Percentiles rank a stretch among this genome's conserved stretches.
These are phyloP conservation scores for Disparrhopalites patrizii DNA, from an alignment of 2,888 invertebrate species.

Conservation along the genomic window DNA sequence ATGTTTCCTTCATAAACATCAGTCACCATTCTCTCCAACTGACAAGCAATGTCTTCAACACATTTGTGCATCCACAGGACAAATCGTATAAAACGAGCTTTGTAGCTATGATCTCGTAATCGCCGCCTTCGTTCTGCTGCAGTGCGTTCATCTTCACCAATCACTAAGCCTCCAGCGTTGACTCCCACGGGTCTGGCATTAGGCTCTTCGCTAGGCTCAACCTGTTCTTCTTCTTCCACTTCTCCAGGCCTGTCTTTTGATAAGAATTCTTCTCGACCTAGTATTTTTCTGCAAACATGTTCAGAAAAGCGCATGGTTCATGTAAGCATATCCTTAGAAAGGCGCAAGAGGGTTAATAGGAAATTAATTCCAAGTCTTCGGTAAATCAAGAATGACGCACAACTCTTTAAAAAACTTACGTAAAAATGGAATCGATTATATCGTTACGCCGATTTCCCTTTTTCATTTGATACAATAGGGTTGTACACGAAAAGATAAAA, in stretches of 20 bases:
- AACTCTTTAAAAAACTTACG: slow-evolving; percentile 30
- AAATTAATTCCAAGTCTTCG: background rate
- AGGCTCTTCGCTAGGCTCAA: slow-evolving; percentile 26
- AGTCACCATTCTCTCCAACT: slow-evolving; percentile 45
- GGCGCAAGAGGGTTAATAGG: background rate
- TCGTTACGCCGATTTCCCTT: slow-evolving; percentile 42
- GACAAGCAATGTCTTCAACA: slow-evolving; percentile 47
- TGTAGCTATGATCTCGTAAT: slow-evolving; percentile 42
- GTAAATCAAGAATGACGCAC: background rate
- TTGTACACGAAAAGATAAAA: slow-evolving; percentile 40
- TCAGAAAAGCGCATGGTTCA: too few relatives aligned
- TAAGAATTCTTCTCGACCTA: slow-evolving; percentile 45
- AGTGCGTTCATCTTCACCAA: slow-evolving; percentile 32
- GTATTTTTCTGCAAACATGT: slow-evolving; percentile 43
- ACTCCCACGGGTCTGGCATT: slow-evolving; percentile 25
- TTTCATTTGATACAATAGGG: slow-evolving; percentile 47
- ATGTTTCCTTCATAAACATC: slow-evolving; percentile 46
- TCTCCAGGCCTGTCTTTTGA: slow-evolving; percentile 25
- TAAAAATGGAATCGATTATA: slow-evolving; percentile 43
- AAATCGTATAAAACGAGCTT: slow-evolving; percentile 43
- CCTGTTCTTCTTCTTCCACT: slow-evolving; percentile 24
- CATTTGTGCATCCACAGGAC: slow-evolving; percentile 47
- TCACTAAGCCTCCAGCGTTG: slow-evolving; percentile 31
- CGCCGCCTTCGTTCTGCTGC: slow-evolving; percentile 31
- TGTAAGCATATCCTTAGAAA: too few relatives aligned